Percentiles rank a stretch among this genome's conserved stretches.
These are phyloP conservation scores for Spodoptera exigua DNA, from an alignment of 2,888 invertebrate genomes.

Conservation along the genomic window DNA sequence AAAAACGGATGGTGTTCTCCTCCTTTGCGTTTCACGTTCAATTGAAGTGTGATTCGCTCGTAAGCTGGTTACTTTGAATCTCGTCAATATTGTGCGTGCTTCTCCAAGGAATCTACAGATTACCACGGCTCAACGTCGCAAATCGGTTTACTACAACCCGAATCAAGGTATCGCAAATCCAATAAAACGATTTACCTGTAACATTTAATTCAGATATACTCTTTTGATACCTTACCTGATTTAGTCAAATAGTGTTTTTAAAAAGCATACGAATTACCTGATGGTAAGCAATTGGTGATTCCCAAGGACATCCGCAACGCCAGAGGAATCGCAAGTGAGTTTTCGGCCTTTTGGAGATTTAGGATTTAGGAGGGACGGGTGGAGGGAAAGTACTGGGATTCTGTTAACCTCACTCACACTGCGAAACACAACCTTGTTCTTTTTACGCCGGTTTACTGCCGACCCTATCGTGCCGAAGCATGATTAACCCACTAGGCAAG, in stretches of 20 bases:
- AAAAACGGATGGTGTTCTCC: slow-evolving; percentile 15
- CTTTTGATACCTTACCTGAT: slow-evolving; percentile 2
- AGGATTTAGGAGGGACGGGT: no score
- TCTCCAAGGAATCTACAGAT: slow-evolving; percentile 59
- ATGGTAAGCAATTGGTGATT: no score
- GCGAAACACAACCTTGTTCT: no score
- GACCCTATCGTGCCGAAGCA: no score
- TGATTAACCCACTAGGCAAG: no score
- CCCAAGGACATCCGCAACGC: no score
- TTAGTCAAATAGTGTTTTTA: slow-evolving; percentile 1
- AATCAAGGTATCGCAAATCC: slow-evolving; percentile 54
- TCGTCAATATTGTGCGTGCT: slow-evolving; percentile 61
- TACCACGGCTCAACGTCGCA: slow-evolving; percentile 59
- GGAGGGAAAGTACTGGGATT: no score
- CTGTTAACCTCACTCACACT: no score
- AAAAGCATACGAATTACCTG: no score
- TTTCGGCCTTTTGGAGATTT: no score
- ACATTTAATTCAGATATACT: slow-evolving; percentile 20
- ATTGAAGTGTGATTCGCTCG: slow-evolving; percentile 37
- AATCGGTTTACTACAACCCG: slow-evolving; percentile 60
- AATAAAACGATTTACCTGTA: slow-evolving; percentile 53
- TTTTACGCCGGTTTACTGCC: no score
- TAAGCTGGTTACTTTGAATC: slow-evolving; percentile 61
- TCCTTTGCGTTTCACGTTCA: slow-evolving; percentile 22
- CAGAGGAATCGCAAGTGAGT: no score